phyloP scores from a whole-genome alignment of 2,888 invertebrate species.

The Ganaspis brasiliensis region DNA sequence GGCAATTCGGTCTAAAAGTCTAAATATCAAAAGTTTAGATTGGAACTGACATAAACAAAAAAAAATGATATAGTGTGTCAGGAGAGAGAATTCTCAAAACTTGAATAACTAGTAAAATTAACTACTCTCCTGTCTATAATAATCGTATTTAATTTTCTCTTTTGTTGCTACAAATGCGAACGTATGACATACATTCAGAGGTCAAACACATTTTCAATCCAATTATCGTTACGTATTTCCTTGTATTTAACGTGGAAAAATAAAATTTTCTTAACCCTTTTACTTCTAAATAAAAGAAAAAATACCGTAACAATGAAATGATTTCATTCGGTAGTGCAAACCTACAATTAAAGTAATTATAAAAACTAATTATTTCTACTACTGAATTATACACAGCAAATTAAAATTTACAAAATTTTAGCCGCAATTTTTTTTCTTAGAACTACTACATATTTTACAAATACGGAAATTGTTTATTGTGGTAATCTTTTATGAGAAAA shows the following conservation, averaged over 20 bases:
- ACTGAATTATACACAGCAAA: too few relatives aligned
- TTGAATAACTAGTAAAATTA: constrained; percentile 5
- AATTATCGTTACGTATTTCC: constrained; percentile 11
- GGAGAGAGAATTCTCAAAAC: neutral
- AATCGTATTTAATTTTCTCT: constrained; percentile 1
- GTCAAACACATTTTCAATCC: neutral
- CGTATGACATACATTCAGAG: neutral
- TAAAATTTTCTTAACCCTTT: neutral
- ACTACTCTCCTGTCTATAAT: neutral
- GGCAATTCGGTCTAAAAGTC: neutral
- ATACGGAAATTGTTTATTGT: too few relatives aligned
- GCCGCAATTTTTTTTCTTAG: too few relatives aligned
- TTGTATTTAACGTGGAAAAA: neutral
- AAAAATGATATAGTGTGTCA: constrained; percentile 7
- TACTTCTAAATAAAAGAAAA: neutral
- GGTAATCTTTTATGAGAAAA: too few relatives aligned
- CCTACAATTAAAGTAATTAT: too few relatives aligned
- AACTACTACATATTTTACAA: too few relatives aligned
- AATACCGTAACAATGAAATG: too few relatives aligned
- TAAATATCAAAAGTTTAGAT: constrained; percentile 2
- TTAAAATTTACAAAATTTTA: too few relatives aligned
- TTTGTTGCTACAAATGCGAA: neutral
- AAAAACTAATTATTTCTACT: too few relatives aligned
- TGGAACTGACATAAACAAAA: neutral
- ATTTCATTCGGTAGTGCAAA: too few relatives aligned